A percentile compares a stretch with the other conserved stretches of the same genome.
phyloP scores from a whole-genome alignment of 2,797 vertebrate species.

The Parauchenoglanis ngamensis region DNA sequence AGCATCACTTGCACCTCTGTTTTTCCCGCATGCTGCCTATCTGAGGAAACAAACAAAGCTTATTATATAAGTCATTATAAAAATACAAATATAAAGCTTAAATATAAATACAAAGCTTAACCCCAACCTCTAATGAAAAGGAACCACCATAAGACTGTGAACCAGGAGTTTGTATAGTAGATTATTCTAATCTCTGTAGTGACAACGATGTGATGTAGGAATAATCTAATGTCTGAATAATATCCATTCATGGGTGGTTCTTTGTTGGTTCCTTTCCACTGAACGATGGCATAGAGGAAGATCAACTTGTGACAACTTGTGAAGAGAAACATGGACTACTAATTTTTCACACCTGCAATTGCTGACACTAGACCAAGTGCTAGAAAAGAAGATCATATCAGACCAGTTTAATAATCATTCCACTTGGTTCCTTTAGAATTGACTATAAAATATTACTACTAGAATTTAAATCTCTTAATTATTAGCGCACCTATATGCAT shows the following conservation, averaged over 20 bases:
- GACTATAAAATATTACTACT: background rate
- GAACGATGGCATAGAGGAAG: background rate
- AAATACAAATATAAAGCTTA: too few relatives aligned
- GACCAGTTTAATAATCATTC: background rate
- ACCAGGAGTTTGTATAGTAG: too few relatives aligned
- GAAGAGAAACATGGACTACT: background rate
- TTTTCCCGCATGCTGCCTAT: background rate
- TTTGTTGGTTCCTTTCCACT: background rate
- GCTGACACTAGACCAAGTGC: background rate
- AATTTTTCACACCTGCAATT: background rate
- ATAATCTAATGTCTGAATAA: background rate
- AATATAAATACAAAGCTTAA: background rate
- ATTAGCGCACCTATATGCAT: background rate
- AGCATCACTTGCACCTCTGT: background rate
- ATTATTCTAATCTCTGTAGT: background rate
- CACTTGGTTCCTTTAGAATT: background rate
- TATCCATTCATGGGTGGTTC: background rate
- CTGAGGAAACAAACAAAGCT: background rate
- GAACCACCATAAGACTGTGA: background rate
- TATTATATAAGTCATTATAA: background rate
- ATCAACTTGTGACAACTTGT: background rate
- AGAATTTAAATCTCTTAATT: background rate
- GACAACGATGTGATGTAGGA: background rate
- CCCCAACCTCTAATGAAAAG: background rate
- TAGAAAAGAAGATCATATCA: background rate